Conservation (phyloP, 2,113 vertebrate species). For the Alces alces region DNA sequence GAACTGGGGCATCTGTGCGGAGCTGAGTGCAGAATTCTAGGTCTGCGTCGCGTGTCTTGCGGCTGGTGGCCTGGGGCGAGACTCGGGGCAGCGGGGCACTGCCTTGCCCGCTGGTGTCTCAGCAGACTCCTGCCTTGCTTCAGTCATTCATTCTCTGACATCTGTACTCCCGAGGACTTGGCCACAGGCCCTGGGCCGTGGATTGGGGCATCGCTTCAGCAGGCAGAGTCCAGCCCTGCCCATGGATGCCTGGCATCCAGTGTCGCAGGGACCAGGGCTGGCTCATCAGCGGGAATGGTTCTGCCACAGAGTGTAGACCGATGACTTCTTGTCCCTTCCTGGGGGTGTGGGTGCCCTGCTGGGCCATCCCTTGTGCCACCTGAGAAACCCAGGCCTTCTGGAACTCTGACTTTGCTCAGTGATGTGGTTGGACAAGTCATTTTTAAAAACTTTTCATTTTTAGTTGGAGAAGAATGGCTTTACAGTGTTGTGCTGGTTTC, state of each 20-base stretch:
- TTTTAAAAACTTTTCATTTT: background rate
- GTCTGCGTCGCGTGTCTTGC: background rate
- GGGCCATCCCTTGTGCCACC: background rate
- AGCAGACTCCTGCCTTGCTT: background rate
- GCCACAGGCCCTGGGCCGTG: background rate
- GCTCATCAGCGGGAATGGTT: background rate
- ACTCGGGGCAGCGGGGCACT: background rate
- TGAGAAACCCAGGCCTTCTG: background rate
- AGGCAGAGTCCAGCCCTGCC: background rate
- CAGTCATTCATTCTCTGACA: background rate
- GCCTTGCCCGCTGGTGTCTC: fast-evolving
- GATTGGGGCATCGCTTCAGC: background rate
- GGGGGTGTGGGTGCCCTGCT: background rate
- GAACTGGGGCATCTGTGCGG: background rate
- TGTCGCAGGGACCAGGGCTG: background rate
- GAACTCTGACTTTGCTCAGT: background rate
- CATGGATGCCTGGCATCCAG: background rate
- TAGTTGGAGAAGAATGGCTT: background rate
- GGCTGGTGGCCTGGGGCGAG: background rate
- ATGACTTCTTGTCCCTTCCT: too few species aligned
- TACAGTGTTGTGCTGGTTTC: background rate
- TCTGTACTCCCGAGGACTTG: background rate
- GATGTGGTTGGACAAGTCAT: background rate
- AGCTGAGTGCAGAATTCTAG: background rate
- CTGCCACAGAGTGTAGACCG: background rate